Percentiles rank a stretch among this genome's conserved stretches.
These are phyloP conservation scores for Tricholaema leucomelas DNA, from an alignment of 2,113 vertebrate genomes.

Conservation along the genomic window DNA sequence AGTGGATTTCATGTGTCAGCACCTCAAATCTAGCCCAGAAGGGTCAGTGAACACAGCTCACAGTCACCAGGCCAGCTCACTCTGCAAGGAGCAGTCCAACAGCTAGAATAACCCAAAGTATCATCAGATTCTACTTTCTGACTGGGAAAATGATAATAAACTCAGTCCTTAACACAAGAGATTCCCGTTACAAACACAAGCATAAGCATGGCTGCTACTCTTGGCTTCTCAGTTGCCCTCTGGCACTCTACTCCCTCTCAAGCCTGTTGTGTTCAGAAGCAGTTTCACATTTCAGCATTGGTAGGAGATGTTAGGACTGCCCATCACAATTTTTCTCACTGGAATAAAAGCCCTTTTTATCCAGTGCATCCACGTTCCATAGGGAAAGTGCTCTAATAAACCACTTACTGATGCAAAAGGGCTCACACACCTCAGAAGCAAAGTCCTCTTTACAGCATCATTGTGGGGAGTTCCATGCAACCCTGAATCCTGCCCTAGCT, in stretches of 20 bases:
- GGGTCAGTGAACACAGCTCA: neutral
- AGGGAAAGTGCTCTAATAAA: neutral
- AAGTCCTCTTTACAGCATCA: conserved; percentile 6
- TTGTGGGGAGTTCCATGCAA: neutral
- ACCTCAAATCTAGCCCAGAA: neutral
- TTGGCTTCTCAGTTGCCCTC: neutral
- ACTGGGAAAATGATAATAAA: neutral
- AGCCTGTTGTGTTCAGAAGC: neutral
- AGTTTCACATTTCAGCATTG: neutral
- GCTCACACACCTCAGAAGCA: neutral
- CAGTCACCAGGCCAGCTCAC: neutral
- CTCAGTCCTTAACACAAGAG: neutral
- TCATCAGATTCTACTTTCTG: neutral
- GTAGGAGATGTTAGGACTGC: neutral
- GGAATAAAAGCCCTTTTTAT: neutral
- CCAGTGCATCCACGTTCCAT: neutral
- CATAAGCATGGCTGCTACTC: neutral
- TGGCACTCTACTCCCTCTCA: neutral
- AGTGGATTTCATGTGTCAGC: neutral
- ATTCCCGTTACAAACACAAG: neutral
- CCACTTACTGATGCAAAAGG: neutral
- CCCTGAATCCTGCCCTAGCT: conserved; percentile 42
- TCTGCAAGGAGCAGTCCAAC: neutral
- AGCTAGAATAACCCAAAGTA: neutral
- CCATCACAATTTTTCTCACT: neutral